Base-by-base conservation (phyloP, 2,113 vertebrate genomes). In the Datnioides undecimradiatus region DNA sequence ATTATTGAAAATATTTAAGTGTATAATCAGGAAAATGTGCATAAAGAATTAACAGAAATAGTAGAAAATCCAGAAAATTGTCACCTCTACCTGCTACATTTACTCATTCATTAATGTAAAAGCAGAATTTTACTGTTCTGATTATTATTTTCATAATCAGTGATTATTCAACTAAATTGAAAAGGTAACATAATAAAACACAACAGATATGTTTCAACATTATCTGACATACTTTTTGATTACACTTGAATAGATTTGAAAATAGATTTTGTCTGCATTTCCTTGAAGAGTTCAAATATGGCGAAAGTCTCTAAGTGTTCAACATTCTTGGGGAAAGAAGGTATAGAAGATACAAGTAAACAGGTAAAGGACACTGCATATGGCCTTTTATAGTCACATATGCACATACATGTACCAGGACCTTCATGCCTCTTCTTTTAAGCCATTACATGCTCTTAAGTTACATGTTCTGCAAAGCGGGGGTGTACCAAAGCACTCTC, bases 381-480 rank as follows among this genome's bases (percentile, higher is more conserved):
- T 46, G 38, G 43, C 25, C 27, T 73, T 74, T 88, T 41, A 64
- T 41, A 45, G 8, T 45, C 41, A 48, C 34, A 51, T 3, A 21
- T 81, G 55, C 31, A 75, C 60, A 84, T 29, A 29, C 33, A 71
- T 85, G 60, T 54, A 70, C 13, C 54, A 40, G 59, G 70, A 60
- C n/a, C 59, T 58, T 21, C 23, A 33, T 62, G 38, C 58, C 63
- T 63, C 69, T 48, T 34, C 45, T 59, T 72, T 84, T 71, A 59
- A 71, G 78, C 63, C 68, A 75, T 82, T 78, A 67, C n/a, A 63
- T 66, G 65, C 60, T 52, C 51, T 78, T 55, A 68, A 73, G 73
- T 55, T 82, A 19, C 43, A 59, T 82, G 77, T 83, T 54, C 43
- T 79, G 55, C 5, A 3, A 58, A 36, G 57, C 12, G 27, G 70